Evolutionary conservation across 2,888 invertebrate genomes (phyloP).

Genomic region (Rhamnusium bicolor): DNA sequence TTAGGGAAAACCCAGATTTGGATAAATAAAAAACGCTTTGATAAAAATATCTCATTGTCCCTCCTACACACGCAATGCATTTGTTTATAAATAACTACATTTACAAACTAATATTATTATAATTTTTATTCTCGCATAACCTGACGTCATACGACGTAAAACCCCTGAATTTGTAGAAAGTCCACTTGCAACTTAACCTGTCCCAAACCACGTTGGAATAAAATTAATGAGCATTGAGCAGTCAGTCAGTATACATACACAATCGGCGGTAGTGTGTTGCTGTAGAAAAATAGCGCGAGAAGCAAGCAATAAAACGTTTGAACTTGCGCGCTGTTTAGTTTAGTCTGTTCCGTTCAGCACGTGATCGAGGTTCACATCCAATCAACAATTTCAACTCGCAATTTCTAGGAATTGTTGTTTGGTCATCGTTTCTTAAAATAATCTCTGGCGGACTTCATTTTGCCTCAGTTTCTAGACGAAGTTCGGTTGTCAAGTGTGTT

Average conservation of each 20-base stretch:
- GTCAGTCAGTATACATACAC: background rate
- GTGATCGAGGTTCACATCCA: conserved; percentile 49
- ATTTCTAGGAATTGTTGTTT: conserved; percentile 65
- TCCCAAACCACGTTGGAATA: conserved; percentile 39
- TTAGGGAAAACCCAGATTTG: background rate
- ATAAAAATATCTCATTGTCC: conserved; percentile 9
- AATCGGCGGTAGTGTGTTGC: background rate
- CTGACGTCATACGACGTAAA: conserved; percentile 39
- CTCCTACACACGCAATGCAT: conserved; percentile 10
- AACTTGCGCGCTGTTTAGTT: conserved; percentile 43
- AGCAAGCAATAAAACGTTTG: conserved; percentile 36
- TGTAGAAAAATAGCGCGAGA: conserved; percentile 5
- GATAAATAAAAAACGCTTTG: background rate
- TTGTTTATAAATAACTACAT: conserved; percentile 12
- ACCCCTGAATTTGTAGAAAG: conserved; percentile 33
- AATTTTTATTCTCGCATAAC: conserved; percentile 2
- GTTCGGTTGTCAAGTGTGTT: conserved; percentile 16
- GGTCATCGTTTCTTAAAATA: conserved; percentile 68
- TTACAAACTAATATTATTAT: background rate
- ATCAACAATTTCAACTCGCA: conserved; percentile 50
- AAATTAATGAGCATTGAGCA: background rate
- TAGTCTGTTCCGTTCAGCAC: conserved; percentile 37
- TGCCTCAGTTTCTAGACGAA: conserved; percentile 41
- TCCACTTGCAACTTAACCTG: conserved; percentile 5
- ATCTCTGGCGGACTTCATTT: conserved; percentile 55